These are phyloP conservation scores for Babylonia areolata DNA, from an alignment of 1,140 invertebrate species.

Conservation along the genomic window DNA sequence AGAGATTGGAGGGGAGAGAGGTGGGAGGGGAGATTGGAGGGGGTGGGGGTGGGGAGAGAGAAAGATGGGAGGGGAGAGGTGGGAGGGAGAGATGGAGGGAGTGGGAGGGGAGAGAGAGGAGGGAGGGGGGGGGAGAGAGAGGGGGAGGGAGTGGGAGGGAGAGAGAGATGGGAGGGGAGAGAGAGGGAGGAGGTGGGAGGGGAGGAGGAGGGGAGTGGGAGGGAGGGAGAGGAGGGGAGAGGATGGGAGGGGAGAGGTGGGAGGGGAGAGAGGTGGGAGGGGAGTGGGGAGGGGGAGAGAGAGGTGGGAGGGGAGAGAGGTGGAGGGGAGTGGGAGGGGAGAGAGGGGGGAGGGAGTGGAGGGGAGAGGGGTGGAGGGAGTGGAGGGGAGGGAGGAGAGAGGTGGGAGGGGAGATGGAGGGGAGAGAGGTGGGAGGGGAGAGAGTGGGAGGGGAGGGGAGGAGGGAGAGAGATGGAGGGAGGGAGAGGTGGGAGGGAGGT, in stretches of 20 bases:
- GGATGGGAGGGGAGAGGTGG: background rate
- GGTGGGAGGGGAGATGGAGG: background rate
- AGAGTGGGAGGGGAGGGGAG: background rate
- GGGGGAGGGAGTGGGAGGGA: background rate
- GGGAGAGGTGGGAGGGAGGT: background rate
- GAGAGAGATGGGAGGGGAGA: background rate
- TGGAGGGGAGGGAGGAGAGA: background rate
- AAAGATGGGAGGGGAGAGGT: background rate
- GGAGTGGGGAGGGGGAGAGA: background rate
- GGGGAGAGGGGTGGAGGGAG: background rate
- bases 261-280: background rate
- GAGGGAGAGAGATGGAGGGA: background rate
- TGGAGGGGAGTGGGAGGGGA: background rate
- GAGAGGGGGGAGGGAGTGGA: background rate
- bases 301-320: background rate
- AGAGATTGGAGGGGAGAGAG: background rate
- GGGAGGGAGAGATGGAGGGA: background rate
- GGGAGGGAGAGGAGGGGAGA: background rate
- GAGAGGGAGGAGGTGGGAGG: background rate
- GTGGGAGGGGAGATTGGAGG: background rate
- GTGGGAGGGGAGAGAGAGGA: background rate
- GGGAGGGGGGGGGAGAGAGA: background rate
- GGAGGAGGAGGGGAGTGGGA: background rate
- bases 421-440: background rate
- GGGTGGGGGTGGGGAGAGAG: background rate